A percentile compares a stretch with the other conserved stretches of the same genome.
Conservation (phyloP, 2,113 vertebrate species). For the Trogon melanurus region DNA sequence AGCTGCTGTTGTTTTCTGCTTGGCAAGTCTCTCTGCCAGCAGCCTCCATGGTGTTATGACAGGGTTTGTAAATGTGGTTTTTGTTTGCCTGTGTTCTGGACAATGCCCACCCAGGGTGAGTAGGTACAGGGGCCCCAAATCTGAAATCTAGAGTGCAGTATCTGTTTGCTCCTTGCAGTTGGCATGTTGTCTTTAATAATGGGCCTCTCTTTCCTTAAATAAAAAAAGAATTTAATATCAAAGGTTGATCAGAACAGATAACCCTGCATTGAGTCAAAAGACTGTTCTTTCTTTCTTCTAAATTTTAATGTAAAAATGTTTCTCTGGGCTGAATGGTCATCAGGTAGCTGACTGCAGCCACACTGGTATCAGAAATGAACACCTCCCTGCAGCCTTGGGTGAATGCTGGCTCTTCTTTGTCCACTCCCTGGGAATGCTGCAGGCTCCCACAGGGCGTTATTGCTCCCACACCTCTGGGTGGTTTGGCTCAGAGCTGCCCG, state of each 20-base stretch:
- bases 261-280: background rate
- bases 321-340: background rate
- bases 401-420: background rate
- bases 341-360: background rate
- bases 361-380: background rate
- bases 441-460: background rate
- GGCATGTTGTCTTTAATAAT: background rate
- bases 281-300: background rate
- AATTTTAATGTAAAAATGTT: background rate
- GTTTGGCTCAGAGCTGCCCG: background rate
- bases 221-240: background rate
- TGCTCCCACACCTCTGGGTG: fast-evolving
- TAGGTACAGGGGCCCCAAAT: fast-evolving
- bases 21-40: background rate
- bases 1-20: background rate
- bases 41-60: background rate
- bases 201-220: background rate
- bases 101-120: background rate
- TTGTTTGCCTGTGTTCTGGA: background rate
- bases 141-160: background rate
- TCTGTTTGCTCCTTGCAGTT: background rate
- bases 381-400: background rate
- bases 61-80: background rate
- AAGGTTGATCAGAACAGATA: background rate
- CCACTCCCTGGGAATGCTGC: background rate